phyloP scores from a whole-genome alignment of 2,888 invertebrate species.

The Lissocephala sabroskyi region DNA sequence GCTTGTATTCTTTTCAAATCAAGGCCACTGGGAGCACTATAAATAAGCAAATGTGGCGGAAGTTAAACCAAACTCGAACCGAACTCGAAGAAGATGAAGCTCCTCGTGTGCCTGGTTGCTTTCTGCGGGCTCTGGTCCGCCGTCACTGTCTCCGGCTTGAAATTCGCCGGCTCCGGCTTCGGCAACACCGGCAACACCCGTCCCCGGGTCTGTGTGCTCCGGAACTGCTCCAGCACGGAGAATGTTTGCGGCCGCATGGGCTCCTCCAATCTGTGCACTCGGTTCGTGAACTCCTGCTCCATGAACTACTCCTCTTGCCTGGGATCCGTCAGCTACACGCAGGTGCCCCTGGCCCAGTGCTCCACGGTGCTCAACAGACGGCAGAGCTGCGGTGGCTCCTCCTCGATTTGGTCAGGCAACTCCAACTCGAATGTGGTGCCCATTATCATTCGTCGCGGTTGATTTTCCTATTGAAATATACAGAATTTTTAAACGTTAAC shows the following conservation, averaged over 20 bases:
- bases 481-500: no score
- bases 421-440: conserved; percentile 15
- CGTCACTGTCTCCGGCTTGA: neutral
- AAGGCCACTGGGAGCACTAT: neutral
- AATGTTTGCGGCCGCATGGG: conserved; percentile 35
- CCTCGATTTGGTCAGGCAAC: conserved; percentile 5
- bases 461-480: no score
- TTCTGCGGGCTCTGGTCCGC: conserved; percentile 20
- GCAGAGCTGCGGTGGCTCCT: conserved; percentile 14
- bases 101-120: conserved; percentile 15
- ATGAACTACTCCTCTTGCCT: conserved; percentile 27
- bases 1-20: no score
- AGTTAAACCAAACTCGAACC: neutral
- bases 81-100: conserved; percentile 26
- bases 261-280: conserved; percentile 37
- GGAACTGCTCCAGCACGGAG: conserved; percentile 17
- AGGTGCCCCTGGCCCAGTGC: conserved; percentile 21
- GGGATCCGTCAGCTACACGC: conserved; percentile 14
- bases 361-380: conserved; percentile 25
- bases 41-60: neutral
- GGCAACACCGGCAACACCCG: conserved; percentile 11
- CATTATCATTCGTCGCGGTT: conserved; percentile 33
- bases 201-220: conserved; percentile 25
- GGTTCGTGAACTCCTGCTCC: conserved; percentile 33
- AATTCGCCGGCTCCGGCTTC: neutral